Evolutionary conservation across 2,113 vertebrate species (phyloP).

Genomic region (Astatotilapia flaviijosephi): DNA sequence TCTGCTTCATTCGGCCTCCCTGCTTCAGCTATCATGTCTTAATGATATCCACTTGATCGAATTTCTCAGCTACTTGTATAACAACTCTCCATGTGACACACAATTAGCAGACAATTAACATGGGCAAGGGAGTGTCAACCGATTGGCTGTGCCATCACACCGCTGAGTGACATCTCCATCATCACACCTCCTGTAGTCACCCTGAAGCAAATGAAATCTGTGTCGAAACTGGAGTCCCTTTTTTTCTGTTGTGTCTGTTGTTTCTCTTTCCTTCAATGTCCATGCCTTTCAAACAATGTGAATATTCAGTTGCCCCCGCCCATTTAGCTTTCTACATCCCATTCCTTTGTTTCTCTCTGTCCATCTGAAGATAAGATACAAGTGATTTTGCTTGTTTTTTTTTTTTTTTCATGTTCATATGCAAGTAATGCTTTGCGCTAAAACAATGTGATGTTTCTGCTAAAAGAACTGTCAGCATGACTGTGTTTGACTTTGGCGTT

Average conservation of each 20-base stretch:
- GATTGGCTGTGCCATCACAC: constrained; percentile 51
- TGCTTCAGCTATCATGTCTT: constrained; percentile 28
- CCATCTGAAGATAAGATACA: neutral
- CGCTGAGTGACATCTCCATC: constrained; percentile 57
- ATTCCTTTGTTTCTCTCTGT: neutral
- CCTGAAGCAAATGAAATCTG: neutral
- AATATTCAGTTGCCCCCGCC: fast-evolving
- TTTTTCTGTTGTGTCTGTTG: neutral
- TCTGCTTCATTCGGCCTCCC: neutral
- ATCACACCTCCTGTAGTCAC: neutral
- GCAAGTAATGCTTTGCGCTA: neutral
- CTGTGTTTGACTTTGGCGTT: neutral
- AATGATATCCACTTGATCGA: constrained; percentile 46
- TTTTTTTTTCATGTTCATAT: neutral
- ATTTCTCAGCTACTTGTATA: constrained; percentile 54
- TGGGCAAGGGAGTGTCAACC: constrained; percentile 46
- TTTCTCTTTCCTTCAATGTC: neutral
- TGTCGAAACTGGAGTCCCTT: neutral
- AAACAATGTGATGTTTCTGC: neutral
- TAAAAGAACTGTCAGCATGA: neutral
- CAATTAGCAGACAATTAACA: constrained; percentile 60
- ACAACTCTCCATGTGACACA: constrained; percentile 52
- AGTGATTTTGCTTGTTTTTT: neutral
- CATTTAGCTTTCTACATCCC: neutral
- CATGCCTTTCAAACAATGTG: neutral